Percentiles rank a stretch among this genome's conserved stretches.
These are phyloP conservation scores for Odontothrips loti DNA, from an alignment of 2,888 invertebrate genomes.

Conservation along the genomic window DNA sequence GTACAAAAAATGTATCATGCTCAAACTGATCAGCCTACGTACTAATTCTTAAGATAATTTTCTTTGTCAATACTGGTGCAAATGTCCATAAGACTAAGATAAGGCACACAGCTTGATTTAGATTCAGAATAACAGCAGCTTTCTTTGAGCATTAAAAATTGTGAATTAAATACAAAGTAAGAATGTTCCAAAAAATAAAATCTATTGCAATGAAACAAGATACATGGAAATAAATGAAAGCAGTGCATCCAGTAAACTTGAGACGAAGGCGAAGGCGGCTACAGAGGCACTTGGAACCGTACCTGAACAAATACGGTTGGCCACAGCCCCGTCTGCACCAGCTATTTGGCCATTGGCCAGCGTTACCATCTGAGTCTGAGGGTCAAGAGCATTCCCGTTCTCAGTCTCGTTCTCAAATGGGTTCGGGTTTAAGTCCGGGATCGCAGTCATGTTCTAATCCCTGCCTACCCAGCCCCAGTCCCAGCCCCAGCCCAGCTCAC, in stretches of 20 bases:
- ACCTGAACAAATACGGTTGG: constrained; percentile 26
- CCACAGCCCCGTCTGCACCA: constrained; percentile 5
- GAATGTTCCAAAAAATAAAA: background rate
- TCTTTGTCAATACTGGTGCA: too few relatives aligned
- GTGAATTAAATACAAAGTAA: background rate
- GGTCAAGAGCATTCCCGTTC: background rate
- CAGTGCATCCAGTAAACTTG: constrained; percentile 1
- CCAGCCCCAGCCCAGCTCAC: background rate
- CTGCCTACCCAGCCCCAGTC: background rate
- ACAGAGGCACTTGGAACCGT: constrained; percentile 1
- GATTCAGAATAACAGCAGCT: too few relatives aligned
- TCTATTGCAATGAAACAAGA: background rate
- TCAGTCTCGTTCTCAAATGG: background rate
- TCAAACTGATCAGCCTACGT: too few relatives aligned
- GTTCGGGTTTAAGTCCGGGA: background rate
- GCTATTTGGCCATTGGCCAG: background rate
- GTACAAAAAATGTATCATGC: too few relatives aligned
- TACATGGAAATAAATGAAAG: background rate
- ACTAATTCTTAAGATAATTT: too few relatives aligned
- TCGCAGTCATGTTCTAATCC: background rate
- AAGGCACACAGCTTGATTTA: too few relatives aligned
- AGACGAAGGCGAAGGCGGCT: background rate
- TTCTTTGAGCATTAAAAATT: background rate
- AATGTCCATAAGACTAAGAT: too few relatives aligned
- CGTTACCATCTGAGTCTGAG: constrained; percentile 10